Evolutionary conservation across 2,113 vertebrate genomes (phyloP).

Genomic region (Actenoides lindsayi): DNA sequence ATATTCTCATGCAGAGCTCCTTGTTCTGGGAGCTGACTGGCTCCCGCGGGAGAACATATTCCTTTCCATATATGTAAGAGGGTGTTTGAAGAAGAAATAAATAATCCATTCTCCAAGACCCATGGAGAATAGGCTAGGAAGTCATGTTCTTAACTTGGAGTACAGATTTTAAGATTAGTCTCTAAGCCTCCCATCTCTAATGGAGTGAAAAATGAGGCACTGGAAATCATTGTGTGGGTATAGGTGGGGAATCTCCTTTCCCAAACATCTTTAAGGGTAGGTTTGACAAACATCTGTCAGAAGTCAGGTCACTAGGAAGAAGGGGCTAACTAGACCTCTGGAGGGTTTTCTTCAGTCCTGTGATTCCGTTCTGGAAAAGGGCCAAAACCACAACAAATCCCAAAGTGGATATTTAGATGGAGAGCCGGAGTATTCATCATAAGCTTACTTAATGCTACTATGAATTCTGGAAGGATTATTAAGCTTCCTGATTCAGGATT

Average conservation of each 20-base stretch:
- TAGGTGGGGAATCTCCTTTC: background rate
- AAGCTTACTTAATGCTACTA: background rate
- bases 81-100: background rate
- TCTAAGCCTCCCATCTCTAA: background rate
- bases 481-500: background rate
- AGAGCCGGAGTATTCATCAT: background rate
- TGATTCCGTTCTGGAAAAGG: background rate
- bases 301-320: background rate
- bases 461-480: background rate
- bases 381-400: background rate
- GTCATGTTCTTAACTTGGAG: background rate
- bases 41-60: background rate
- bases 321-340: background rate
- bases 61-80: background rate
- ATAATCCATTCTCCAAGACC: background rate
- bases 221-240: background rate
- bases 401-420: background rate
- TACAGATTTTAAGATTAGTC: background rate
- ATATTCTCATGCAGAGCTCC: fast-evolving
- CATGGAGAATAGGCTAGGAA: background rate
- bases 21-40: background rate
- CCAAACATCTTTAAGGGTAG: background rate
- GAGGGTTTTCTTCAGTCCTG: background rate
- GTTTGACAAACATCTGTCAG: background rate
- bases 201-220: background rate